Evolutionary conservation across 2,888 invertebrate species (phyloP).

Genomic region (Eutolmus rufibarbis): DNA sequence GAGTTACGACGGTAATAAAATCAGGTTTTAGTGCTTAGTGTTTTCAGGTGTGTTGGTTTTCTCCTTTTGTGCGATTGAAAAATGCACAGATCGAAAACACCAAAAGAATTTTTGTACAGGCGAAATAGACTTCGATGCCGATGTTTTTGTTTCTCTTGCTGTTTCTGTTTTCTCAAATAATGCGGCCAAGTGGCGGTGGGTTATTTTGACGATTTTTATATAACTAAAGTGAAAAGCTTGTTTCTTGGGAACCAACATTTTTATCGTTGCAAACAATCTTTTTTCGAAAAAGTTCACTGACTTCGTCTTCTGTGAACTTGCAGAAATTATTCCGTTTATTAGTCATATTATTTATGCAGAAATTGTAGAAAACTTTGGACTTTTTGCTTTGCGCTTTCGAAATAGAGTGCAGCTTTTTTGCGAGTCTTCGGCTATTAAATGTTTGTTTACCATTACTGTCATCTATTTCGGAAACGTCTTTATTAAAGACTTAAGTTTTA

Average conservation of each 20-base stretch:
- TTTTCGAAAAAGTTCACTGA: slow-evolving; percentile 17
- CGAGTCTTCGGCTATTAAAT: background rate
- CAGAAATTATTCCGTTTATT: background rate
- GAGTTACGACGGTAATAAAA: slow-evolving; percentile 31
- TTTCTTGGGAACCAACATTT: slow-evolving; percentile 19
- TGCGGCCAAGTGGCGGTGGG: slow-evolving; percentile 21
- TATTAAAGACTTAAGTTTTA: background rate
- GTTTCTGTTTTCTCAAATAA: background rate
- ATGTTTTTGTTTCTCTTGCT: background rate
- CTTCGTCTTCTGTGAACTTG: background rate
- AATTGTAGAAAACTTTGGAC: background rate
- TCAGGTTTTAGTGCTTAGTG: slow-evolving; percentile 30
- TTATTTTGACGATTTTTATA: slow-evolving; percentile 24
- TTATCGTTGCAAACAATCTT: slow-evolving; percentile 6
- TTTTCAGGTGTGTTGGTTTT: background rate
- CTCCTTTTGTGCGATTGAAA: slow-evolving; percentile 21
- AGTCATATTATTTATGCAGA: background rate
- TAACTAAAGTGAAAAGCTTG: slow-evolving; percentile 23
- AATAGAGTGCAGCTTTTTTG: background rate
- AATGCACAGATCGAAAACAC: slow-evolving; percentile 32
- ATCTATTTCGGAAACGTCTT: background rate
- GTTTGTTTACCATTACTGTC: background rate
- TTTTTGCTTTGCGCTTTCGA: background rate
- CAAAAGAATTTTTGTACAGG: slow-evolving; percentile 25
- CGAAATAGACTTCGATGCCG: slow-evolving; percentile 1